Evolutionary conservation across 2,888 invertebrate species (phyloP), one percentile per base, ranked within the genome.

Genomic region (Pristionchus mayeri): DNA sequence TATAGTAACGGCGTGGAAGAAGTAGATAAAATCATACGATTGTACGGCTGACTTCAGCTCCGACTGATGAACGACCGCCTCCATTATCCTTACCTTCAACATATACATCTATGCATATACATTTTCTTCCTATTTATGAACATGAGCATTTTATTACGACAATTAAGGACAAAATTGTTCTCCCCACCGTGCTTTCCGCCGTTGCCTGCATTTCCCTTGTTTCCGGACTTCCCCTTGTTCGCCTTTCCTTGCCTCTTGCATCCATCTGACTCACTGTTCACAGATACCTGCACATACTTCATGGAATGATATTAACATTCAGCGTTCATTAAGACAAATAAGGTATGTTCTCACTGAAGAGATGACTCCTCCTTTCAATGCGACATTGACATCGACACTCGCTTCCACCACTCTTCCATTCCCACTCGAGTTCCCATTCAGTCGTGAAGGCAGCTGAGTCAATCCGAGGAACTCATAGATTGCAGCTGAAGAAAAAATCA

Each of bases 331-430:
- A 16, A 24, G 13, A 44, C 13, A 13, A 13, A 13, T 44, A 44
- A 6, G 13, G 44, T 44, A 44, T 44, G n/a, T 44, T 18, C 44
- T 48, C 11, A 76, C 76, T 48, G 30, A 48, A 1, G 44, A 27
- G 27, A 27, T 76, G 44, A 44, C 48, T 44, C 57, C 80, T 24
- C 80, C 57, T 34, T 80, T 52, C 54, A 44, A 27, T 11, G 52
- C 54, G 27, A 52, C 80, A 40, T 54, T 80, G 30, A 57, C 80
- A 54, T 80, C 54, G n/a, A 80, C 52, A 54, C 80, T 80, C 27
- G 52, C 80, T 37, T 80, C 80, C 21, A 18, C 57, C 37, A 81
- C 81, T 67, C 57, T 50, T 30, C 60, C 80, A 18, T 80, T 80
- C 21, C 60, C 67, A 60, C 40, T 52, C 21, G 60, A 34, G 3